phyloP scores from a whole-genome alignment of 2,888 invertebrate genomes.

The Odontocerum albicorne region DNA sequence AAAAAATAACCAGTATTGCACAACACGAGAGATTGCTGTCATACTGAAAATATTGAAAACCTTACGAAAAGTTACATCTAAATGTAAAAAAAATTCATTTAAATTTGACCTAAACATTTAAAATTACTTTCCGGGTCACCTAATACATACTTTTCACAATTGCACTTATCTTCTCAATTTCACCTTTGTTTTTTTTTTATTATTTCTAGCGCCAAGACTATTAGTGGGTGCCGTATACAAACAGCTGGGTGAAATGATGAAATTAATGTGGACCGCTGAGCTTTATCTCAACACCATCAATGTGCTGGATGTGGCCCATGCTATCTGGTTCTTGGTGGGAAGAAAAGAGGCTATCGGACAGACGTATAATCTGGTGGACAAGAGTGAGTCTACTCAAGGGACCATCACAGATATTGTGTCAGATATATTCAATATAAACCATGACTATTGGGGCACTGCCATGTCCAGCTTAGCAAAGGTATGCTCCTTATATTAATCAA shows the following conservation, averaged over 20 bases:
- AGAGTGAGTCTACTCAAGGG: slow-evolving; percentile 84
- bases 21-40: too few relatives aligned
- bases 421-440: slow-evolving; percentile 82
- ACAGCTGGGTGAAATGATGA: slow-evolving; percentile 87
- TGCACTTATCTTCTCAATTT: not conserved
- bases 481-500: too few relatives aligned
- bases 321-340: slow-evolving; percentile 73
- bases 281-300: slow-evolving; percentile 87
- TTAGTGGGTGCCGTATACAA: slow-evolving; percentile 88
- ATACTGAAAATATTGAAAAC: too few relatives aligned
- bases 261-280: slow-evolving; percentile 84
- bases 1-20: too few relatives aligned
- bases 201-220: slow-evolving; percentile 72
- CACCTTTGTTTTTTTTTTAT: not conserved
- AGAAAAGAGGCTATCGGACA: slow-evolving; percentile 58
- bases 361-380: slow-evolving; percentile 82
- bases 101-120: not conserved
- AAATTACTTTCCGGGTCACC: too few relatives aligned
- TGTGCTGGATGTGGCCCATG: slow-evolving; percentile 80
- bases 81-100: too few relatives aligned
- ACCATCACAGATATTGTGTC: slow-evolving; percentile 75
- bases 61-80: too few relatives aligned
- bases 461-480: slow-evolving; percentile 83
- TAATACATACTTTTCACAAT: too few relatives aligned
- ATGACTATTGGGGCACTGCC: slow-evolving; percentile 84